Percentiles rank a stretch among this genome's conserved stretches.
Conservation (phyloP, 2,797 vertebrate genomes). For the Phoxinus dragarum region DNA sequence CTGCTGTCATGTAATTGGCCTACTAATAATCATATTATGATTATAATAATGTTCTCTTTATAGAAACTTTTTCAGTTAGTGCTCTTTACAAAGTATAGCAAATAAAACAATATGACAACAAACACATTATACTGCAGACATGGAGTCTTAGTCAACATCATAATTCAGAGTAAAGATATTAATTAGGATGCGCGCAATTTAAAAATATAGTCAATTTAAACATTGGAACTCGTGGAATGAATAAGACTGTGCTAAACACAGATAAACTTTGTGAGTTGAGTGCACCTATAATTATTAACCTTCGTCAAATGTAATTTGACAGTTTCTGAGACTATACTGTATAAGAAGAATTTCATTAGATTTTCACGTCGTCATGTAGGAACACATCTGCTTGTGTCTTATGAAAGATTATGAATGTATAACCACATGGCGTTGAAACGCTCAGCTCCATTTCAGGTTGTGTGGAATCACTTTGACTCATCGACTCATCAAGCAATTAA, state of each 20-base stretch:
- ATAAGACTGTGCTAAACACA: not conserved
- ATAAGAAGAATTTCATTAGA: not conserved
- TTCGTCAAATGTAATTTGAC: not conserved
- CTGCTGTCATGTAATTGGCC: not conserved
- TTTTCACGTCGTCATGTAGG: not conserved
- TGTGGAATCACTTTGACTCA: slow-evolving; percentile 10
- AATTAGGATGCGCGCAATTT: not conserved
- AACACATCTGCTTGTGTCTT: not conserved
- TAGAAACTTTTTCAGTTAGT: too few relatives aligned
- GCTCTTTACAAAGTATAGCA: not conserved
- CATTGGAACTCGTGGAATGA: not conserved
- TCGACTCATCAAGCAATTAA: slow-evolving; percentile 28
- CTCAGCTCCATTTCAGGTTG: not conserved
- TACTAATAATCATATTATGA: not conserved
- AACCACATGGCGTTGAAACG: slow-evolving; percentile 10
- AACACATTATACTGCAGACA: not conserved
- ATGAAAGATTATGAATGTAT: not conserved
- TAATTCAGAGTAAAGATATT: not conserved
- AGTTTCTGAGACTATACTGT: not conserved
- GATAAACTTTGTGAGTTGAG: not conserved
- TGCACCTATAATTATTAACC: not conserved
- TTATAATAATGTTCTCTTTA: not conserved
- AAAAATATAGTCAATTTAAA: not conserved
- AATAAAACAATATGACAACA: not conserved
- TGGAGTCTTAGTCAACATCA: not conserved